Evolutionary conservation across 2,888 invertebrate species (phyloP), one percentile per base, ranked within the genome.

Genomic region (Stenotaenia linearis): DNA sequence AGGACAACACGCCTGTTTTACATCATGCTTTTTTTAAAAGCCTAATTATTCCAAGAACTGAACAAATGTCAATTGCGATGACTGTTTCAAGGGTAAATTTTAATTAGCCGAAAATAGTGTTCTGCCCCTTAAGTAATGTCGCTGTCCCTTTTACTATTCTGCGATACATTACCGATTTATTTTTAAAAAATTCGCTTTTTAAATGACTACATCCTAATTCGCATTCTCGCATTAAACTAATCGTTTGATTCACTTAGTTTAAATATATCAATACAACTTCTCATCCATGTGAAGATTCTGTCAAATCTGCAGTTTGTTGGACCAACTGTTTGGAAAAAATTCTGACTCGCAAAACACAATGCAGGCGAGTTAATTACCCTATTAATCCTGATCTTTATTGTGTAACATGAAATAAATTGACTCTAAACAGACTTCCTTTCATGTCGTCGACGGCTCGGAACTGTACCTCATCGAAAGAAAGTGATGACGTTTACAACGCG

Each of bases 11-110:
- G 4, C 61, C 78, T n/a, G 61, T 30, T 1, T 28, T 56, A 78
- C 78, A 78, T 18, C 78, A 78, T 30, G 78, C 78, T 10, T 78
- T 78, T 30, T 78, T 78, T 32, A 78, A 78, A 61, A 61, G 78
- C 10, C 25, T n/a, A 28, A 56, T 78, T 28, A 61, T 78, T 30
- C 78, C 10, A 28, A 18, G 78, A 28, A 9, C 18, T 12, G 5
- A 18, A 18, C 9, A 12, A 12, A 78, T 56, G n/a, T 23, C 78
- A 5, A 61, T 78, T 15, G 78, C 77, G 5, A 3, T 77, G 2
- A 10, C 77, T 1, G n/a, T 40, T 9, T 37, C 77, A 15, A 77
- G 40, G 9, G 77, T 77, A 45, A 77, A 45, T 32, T 32, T n/a
- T n/a, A n/a, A n/a, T n/a, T n/a, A n/a, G n/a, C n/a, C n/a, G n/a